Evolutionary conservation across 2,888 invertebrate species (phyloP), one percentile per base, ranked within the genome.

Genomic region (Meteorus cinctellus): DNA sequence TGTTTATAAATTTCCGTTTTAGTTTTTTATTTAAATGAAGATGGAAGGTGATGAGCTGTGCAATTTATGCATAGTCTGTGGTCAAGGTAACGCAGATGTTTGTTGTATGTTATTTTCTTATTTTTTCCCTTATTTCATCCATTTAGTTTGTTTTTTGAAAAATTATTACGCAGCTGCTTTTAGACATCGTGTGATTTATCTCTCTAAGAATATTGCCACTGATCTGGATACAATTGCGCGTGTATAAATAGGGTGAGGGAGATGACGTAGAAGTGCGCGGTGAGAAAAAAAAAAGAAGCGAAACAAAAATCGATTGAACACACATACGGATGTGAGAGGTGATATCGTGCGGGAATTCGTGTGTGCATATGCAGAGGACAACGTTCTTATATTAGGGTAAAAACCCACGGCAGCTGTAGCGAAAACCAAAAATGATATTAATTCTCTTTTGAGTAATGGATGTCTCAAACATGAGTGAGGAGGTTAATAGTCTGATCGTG

Each of bases 111-210:
- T 48, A 6, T 48, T 48, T 27, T 65, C 48, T 72, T 31, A 31
- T 68, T 59, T 69, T 62, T 69, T 48, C 41, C 41, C 41, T 12
- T 10, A 12, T 41, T 41, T 41, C 12, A 41, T 41, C 8, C 8
- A 41, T 41, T 41, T 41, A 41, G 12, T 41, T 65, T 76, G 60
- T 63, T 51, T 45, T 29, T 45, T 80, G 65, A 65, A 31, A 31
- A 36, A 29, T 68, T 74, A 62, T 60, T 70, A 29, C 70, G 80
- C 80, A 81, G 78, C 78, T 81, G 79, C 71, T 29, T 73, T 76
- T 72, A 41, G 66, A 60, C 72, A 41, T 60, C 51, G 55, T 24
- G 63, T 72, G 60, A 55, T 55, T 55, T 55, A 55, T 55, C n/a
- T 41, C 2, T 10, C 41, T 19, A 55, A 55, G 19, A 55, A 55